phyloP scores from a whole-genome alignment of 2,888 invertebrate genomes.

The Chrysina gloriosa region DNA sequence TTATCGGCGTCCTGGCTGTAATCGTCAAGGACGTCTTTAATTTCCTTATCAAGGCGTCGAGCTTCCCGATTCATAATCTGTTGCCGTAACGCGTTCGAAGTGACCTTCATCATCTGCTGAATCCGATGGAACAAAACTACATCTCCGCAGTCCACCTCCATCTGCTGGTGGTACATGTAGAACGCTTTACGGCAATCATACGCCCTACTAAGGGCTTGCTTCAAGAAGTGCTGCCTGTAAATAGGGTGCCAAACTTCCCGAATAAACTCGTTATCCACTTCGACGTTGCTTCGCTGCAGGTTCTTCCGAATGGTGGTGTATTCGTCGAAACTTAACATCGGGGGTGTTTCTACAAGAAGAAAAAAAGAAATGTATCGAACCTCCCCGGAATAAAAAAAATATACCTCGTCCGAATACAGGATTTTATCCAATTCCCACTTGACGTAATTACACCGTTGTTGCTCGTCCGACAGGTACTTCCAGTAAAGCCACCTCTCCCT shows the following conservation, averaged over 20 bases:
- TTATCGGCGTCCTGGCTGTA: constrained; percentile 87
- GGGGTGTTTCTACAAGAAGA: constrained; percentile 73
- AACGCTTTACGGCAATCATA: constrained; percentile 95
- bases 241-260: constrained; percentile 92
- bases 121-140: constrained; percentile 98
- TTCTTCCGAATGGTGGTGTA: constrained; percentile 93
- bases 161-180: constrained; percentile 90
- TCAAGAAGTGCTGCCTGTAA: constrained; percentile 88
- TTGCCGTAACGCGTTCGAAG: constrained; percentile 94
- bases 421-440: constrained; percentile 88
- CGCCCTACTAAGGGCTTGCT: constrained; percentile 82
- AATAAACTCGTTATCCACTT: constrained; percentile 88
- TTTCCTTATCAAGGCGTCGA: constrained; percentile 92
- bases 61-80: constrained; percentile 97
- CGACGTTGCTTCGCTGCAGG: constrained; percentile 79
- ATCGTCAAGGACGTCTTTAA: constrained; percentile 93
- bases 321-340: constrained; percentile 85
- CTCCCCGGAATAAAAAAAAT: constrained; percentile 48
- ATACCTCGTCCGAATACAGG: constrained; percentile 75
- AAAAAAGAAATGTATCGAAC: background rate
- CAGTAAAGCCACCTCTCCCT: constrained; percentile 86
- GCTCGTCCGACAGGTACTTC: constrained; percentile 83
- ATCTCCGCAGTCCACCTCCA: constrained; percentile 89
- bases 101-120: constrained; percentile 93
- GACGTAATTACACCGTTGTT: constrained; percentile 78